phyloP scores from a whole-genome alignment of 2,888 invertebrate genomes.

The Petrolisthes cinctipes region DNA sequence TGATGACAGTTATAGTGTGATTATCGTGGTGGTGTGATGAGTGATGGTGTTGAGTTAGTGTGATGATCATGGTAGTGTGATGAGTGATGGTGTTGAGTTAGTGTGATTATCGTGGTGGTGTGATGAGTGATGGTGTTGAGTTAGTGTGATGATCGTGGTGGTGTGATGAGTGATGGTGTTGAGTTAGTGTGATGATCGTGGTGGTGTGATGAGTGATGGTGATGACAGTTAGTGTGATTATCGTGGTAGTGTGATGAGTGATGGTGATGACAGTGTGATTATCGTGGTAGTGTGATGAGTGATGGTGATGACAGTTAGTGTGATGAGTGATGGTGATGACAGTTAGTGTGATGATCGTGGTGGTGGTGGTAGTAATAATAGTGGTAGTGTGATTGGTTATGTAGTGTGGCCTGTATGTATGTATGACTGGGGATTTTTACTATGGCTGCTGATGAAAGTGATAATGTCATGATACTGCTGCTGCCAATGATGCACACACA shows the following conservation, averaged over 20 bases:
- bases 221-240: too few relatives aligned
- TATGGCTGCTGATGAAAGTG: too few relatives aligned
- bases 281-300: neutral
- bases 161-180: neutral
- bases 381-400: too few relatives aligned
- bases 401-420: neutral
- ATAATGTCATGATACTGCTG: too few relatives aligned
- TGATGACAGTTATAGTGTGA: neutral
- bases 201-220: neutral
- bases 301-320: neutral
- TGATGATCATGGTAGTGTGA: neutral
- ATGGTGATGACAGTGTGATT: neutral
- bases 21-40: neutral
- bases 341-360: neutral
- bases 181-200: neutral
- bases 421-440: constrained; percentile 3
- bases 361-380: constrained; percentile 16
- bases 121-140: too few relatives aligned
- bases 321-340: neutral
- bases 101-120: too few relatives aligned
- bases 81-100: too few relatives aligned
- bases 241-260: neutral
- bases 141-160: neutral
- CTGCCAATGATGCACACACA: too few relatives aligned
- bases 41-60: neutral